Evolutionary conservation across 2,797 vertebrate species (phyloP).

Genomic region (Mastacembelus armatus): DNA sequence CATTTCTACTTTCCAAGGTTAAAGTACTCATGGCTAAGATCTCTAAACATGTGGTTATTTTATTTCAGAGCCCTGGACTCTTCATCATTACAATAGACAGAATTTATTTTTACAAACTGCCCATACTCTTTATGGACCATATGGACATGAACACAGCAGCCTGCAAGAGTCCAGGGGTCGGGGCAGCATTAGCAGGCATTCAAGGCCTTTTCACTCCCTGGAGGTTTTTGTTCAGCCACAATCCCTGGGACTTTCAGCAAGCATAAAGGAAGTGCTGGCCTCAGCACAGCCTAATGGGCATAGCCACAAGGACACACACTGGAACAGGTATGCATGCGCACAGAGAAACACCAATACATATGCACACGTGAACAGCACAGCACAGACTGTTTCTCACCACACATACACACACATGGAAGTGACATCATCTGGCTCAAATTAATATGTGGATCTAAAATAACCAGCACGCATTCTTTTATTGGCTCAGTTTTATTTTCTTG

Average conservation of each 20-base stretch:
- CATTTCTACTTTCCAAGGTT: too few species aligned
- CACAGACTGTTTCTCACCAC: too few species aligned
- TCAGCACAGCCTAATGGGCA: constrained; percentile 73
- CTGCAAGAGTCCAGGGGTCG: constrained; percentile 57
- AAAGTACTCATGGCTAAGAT: not conserved
- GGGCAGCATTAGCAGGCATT: constrained; percentile 64
- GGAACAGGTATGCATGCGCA: constrained; percentile 27
- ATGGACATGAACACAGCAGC: constrained; percentile 42
- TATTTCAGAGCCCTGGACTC: not conserved
- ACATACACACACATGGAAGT: constrained; percentile 34
- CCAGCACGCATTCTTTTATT: too few species aligned
- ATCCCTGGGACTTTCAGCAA: constrained; percentile 80
- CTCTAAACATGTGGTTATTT: too few species aligned
- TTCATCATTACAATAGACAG: constrained; percentile 13
- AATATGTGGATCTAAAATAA: too few species aligned
- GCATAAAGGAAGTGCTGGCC: constrained; percentile 80
- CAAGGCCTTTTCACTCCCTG: constrained; percentile 74
- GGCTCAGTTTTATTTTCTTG: too few species aligned
- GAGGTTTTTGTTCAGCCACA: constrained; percentile 78
- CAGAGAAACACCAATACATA: constrained; percentile 8
- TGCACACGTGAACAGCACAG: constrained; percentile 14
- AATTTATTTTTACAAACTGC: constrained; percentile 28
- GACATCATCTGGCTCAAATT: too few species aligned
- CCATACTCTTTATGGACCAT: constrained; percentile 13
- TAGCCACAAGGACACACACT: constrained; percentile 54